These are phyloP conservation scores for Temnothorax ravouxi DNA, from an alignment of 2,888 invertebrate genomes.

Conservation along the genomic window DNA sequence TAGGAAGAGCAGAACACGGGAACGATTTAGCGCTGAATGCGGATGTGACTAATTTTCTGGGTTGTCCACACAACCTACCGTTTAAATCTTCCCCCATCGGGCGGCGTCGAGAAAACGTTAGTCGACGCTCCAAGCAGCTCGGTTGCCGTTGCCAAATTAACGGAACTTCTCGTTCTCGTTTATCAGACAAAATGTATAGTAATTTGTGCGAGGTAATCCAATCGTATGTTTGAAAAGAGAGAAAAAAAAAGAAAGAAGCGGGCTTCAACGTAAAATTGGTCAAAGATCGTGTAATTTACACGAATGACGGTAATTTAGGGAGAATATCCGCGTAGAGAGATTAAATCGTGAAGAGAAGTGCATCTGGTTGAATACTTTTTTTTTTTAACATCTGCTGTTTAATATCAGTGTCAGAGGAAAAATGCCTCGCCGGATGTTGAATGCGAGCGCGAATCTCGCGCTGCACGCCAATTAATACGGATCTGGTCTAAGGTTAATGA, in stretches of 20 bases:
- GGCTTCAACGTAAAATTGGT: conserved; percentile 13
- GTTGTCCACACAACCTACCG: conserved; percentile 80
- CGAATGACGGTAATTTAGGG: neutral
- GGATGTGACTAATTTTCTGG: conserved; percentile 84
- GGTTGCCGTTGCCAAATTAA: conserved; percentile 56
- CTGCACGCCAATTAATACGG: conserved; percentile 45
- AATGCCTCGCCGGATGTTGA: conserved; percentile 11
- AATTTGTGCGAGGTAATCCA: conserved; percentile 12
- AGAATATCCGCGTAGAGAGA: neutral
- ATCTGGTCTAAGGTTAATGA: conserved; percentile 53
- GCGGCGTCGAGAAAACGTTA: conserved; percentile 68
- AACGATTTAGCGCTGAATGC: conserved; percentile 80
- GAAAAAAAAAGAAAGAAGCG: neutral
- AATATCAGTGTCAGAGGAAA: neutral
- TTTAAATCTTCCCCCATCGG: conserved; percentile 75
- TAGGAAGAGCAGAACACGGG: conserved; percentile 77
- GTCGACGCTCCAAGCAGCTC: conserved; percentile 59
- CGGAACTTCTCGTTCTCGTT: conserved; percentile 36
- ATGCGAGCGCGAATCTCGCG: conserved; percentile 10
- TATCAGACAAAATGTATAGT: conserved; percentile 13
- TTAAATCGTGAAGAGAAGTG: neutral
- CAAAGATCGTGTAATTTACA: neutral
- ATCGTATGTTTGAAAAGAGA: neutral
- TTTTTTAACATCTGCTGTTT: neutral
- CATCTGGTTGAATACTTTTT: neutral